Evolutionary conservation across 2,888 invertebrate genomes (phyloP), one percentile per base, ranked within the genome.

Genomic region (Cristatella mucedo): DNA sequence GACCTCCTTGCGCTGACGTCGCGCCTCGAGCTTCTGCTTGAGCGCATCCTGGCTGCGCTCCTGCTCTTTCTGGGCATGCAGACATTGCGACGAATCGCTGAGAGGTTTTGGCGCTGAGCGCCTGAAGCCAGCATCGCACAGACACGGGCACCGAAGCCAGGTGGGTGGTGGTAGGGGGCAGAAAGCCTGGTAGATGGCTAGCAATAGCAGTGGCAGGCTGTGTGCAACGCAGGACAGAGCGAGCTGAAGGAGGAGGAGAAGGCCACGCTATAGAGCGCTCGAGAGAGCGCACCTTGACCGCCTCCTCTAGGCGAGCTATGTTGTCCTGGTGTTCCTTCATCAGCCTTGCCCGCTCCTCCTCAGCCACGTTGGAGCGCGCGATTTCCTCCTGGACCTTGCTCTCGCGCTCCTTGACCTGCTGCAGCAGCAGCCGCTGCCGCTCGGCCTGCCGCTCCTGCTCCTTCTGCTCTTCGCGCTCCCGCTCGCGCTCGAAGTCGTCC

Each of bases 301-400:
- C n/a, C n/a, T n/a, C n/a, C n/a, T n/a, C n/a, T n/a, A n/a, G n/a
- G n/a, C n/a, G n/a, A n/a, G n/a, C n/a, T n/a, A n/a, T n/a, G n/a
- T n/a, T n/a, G n/a, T 50, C 46, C 16, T 51, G 44, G 41, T 61
- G 59, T 41, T 61, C 58, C 33, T 47, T 33, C 24, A 61, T 36
- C 21, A 61, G 45, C 21, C 52, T 47, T 2, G 49, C 48, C 29
- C 53, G 52, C 41, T 61, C 59, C 4, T 53, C 53, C 31, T 56
- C 52, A 39, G 49, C 29, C 33, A 34, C 13, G 33, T 49, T 49
- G 3, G 53, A 49, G 18, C 47, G 48, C 16, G 41, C 38, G 4
- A 59, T 56, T 29, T 57, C 52, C n/a, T 56, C 52, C 16, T 16
- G 16, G 9, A 36, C 36, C 36, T 36, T 36, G 16, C 26, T 22